These are phyloP conservation scores for Drosophila willistoni DNA, from an alignment of 1,140 invertebrate genomes.

Conservation along the genomic window DNA sequence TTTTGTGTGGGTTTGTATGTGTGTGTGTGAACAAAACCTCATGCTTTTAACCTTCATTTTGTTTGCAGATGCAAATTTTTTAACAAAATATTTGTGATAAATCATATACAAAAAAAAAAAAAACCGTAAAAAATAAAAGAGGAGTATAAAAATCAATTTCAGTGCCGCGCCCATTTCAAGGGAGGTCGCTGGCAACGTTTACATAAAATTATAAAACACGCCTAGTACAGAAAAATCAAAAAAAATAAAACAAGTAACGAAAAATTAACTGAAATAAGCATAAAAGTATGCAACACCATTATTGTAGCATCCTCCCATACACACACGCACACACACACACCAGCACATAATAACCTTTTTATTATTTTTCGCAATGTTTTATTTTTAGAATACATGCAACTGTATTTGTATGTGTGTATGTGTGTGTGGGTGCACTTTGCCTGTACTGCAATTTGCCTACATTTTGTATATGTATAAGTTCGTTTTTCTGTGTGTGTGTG, in stretches of 20 bases:
- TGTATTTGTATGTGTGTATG: slow-evolving; percentile 24
- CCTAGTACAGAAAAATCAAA: slow-evolving; percentile 34
- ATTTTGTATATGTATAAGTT: slow-evolving; percentile 20
- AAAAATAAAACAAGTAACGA: slow-evolving; percentile 9
- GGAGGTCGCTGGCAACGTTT: slow-evolving; percentile 34
- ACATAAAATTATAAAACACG: slow-evolving; percentile 65
- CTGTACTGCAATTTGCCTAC: neutral
- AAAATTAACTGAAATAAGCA: slow-evolving; percentile 56
- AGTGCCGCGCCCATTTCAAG: slow-evolving; percentile 55
- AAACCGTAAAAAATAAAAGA: slow-evolving; percentile 3
- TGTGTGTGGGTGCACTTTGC: slow-evolving; percentile 13
- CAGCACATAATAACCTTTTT: slow-evolving; percentile 63
- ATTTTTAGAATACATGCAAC: slow-evolving; percentile 64
- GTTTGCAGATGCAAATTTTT: slow-evolving; percentile 21
- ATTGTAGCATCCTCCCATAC: slow-evolving; percentile 40
- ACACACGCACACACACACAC: slow-evolving; percentile 13
- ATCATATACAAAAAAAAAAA: slow-evolving; percentile 21
- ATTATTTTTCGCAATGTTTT: slow-evolving; percentile 67
- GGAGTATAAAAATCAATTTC: slow-evolving; percentile 27
- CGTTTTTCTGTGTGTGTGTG: slow-evolving; percentile 1
- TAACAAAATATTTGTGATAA: slow-evolving; percentile 44
- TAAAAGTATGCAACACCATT: slow-evolving; percentile 49
- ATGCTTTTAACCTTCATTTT: slow-evolving; percentile 13
- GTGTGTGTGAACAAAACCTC: neutral
- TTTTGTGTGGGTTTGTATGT: neutral